Base-by-base conservation (phyloP, 2,113 vertebrate species). In the Rhea americana region DNA sequence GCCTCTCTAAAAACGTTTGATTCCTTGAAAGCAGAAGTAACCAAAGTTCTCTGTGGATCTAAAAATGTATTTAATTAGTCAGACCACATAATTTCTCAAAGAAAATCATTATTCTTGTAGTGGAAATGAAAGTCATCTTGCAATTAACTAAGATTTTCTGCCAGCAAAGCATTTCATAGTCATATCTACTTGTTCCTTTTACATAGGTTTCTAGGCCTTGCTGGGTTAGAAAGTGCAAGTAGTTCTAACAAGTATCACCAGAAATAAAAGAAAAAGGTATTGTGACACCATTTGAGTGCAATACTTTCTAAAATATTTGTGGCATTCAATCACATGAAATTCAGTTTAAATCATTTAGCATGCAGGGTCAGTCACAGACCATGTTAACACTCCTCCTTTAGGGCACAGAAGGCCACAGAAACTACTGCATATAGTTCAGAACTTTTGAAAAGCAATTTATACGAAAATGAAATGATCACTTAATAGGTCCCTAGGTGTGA, bases 1-100 rank as follows among this genome's bases (percentile, higher is more conserved):
- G 8, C 20, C 5, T 70, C 7, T 16, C 13, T 59, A n/a, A 87
- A 86, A 89, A 86, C 66, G 3, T 63, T 91, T 93, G 48, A 80
- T 91, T 91, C n/a, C 39, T 37, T 75, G 84, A 62, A 91, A 93
- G 26, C 24, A 90, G n/a, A 89, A 89, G 39, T 65, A 86, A 82
- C 19, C 58, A 5, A 72, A 30, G 12, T 68, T 91, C 39, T 47
- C 58, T 21, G 25, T 74, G 39, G 45, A 80, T 68, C 35, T 86
- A 43, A 78, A 87, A 71, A 24, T 80, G 15, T 32, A 71, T 19
- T 93, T 95, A 56, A 74, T 70, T 80, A 82, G 43, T 78, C 32
- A 2, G 11, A 20, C 16, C 22, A 74, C 35, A 39, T 47, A 87
- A 75, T 88, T 91, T 91, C 37, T 88, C 53, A 48, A 63, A 50